Conservation (phyloP, 1,140 invertebrate genomes). For the Drosophila sechellia region DNA sequence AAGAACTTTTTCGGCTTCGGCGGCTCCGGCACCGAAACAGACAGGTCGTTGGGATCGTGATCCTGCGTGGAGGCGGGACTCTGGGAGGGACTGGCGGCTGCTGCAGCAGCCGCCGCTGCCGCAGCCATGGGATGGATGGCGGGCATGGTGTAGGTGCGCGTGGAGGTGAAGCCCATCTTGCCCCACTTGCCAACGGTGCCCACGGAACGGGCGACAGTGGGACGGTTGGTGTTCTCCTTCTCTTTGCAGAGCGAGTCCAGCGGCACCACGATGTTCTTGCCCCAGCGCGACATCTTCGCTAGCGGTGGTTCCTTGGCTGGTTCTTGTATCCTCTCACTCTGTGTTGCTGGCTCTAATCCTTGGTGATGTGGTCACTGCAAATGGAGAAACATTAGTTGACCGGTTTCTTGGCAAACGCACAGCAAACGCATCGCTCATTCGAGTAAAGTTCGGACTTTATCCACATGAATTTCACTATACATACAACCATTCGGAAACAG, state of each 20-base stretch:
- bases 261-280: slow-evolving; percentile 87
- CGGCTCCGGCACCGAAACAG: slow-evolving; percentile 84
- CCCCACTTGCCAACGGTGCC: slow-evolving; percentile 97
- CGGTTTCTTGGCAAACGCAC: no score
- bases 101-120: slow-evolving; percentile 82
- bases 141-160: slow-evolving; percentile 87
- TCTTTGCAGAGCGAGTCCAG: slow-evolving; percentile 87
- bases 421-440: not conserved
- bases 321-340: slow-evolving; percentile 12
- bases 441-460: no score
- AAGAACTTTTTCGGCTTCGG: slow-evolving; percentile 95
- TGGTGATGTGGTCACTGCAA: slow-evolving; percentile 26
- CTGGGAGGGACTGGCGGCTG: slow-evolving; percentile 85
- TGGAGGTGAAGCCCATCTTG: slow-evolving; percentile 96
- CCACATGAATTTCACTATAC: no score
- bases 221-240: slow-evolving; percentile 94
- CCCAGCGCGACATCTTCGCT: slow-evolving; percentile 87
- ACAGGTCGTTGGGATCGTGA: slow-evolving; percentile 84
- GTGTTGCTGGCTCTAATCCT: slow-evolving; percentile 26
- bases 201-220: slow-evolving; percentile 93
- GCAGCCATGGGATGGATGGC: slow-evolving; percentile 77
- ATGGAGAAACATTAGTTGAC: not conserved
- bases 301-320: not conserved
- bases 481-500: not conserved
- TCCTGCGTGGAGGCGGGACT: slow-evolving; percentile 86